Conservation (phyloP, 2,888 invertebrate genomes). For the Ectemnius lituratus region DNA sequence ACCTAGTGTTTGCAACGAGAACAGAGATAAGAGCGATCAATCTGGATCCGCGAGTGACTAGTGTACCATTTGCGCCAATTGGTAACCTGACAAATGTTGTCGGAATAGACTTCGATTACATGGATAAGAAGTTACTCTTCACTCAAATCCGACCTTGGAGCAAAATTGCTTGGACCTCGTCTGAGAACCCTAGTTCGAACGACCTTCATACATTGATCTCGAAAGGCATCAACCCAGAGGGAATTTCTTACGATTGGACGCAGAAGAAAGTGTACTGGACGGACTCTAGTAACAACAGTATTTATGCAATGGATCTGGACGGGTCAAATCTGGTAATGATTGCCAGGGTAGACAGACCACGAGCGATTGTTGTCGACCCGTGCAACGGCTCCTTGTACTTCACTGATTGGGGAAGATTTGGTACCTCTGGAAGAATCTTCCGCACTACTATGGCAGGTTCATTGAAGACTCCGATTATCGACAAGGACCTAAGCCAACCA, state of each 20-base stretch:
- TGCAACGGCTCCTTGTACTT: constrained; percentile 97
- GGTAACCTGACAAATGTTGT: constrained; percentile 94
- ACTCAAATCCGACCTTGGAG: constrained; percentile 96
- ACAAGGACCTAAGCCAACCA: constrained; percentile 94
- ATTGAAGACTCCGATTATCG: constrained; percentile 91
- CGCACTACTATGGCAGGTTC: constrained; percentile 98
- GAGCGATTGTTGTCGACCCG: constrained; percentile 97
- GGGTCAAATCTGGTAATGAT: constrained; percentile 94
- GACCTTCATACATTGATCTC: constrained; percentile 85
- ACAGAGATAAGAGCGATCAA: constrained; percentile 96
- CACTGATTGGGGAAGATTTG: constrained; percentile 97
- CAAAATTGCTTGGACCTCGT: constrained; percentile 89
- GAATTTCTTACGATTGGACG: constrained; percentile 98
- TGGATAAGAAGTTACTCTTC: constrained; percentile 91
- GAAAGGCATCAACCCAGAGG: constrained; percentile 93
- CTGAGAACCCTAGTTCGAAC: constrained; percentile 83
- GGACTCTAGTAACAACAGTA: constrained; percentile 95
- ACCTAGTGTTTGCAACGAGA: constrained; percentile 94
- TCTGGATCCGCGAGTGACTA: constrained; percentile 89
- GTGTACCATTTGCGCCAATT: constrained; percentile 90
- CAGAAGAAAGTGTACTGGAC: constrained; percentile 99
- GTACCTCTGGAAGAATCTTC: constrained; percentile 95
- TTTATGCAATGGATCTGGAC: constrained; percentile 96
- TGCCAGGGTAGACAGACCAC: constrained; percentile 93
- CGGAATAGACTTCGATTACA: constrained; percentile 96